phyloP scores from a whole-genome alignment of 1,140 invertebrate species.

The Sinonovacula constricta region DNA sequence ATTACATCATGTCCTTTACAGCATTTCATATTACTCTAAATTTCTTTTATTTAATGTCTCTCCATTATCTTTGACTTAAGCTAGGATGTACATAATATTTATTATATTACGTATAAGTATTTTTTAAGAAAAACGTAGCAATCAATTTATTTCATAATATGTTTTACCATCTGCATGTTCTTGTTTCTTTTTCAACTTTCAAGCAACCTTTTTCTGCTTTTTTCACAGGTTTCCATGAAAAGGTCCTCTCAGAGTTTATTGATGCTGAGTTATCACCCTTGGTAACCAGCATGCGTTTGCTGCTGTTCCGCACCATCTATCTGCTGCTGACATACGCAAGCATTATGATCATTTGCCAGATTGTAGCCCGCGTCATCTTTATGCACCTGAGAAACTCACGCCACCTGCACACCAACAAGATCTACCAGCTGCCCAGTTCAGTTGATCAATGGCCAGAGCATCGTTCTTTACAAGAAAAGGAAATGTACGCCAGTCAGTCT shows the following conservation, averaged over 20 bases:
- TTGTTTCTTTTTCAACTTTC: neutral
- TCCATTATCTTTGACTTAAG: no score
- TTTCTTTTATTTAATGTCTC: no score
- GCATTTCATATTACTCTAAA: no score
- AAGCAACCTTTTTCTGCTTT: neutral
- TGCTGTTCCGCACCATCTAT: slow-evolving; percentile 38
- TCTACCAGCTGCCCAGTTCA: slow-evolving; percentile 35
- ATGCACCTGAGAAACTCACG: slow-evolving; percentile 34
- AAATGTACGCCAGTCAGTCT: slow-evolving; percentile 39
- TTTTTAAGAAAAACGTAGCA: no score
- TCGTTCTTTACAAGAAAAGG: slow-evolving; percentile 22
- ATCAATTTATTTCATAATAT: no score
- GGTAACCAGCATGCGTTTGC: slow-evolving; percentile 15
- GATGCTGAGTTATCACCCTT: slow-evolving; percentile 43
- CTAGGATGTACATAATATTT: no score
- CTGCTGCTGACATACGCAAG: slow-evolving; percentile 25
- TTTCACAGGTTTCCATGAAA: slow-evolving; percentile 35
- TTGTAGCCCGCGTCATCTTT: slow-evolving; percentile 39
- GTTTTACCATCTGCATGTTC: no score
- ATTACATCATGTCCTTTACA: no score
- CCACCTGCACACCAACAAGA: slow-evolving; percentile 20
- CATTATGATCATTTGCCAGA: slow-evolving; percentile 39
- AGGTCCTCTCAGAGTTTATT: slow-evolving; percentile 18
- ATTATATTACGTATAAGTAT: no score
- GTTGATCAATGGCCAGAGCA: slow-evolving; percentile 11